Evolutionary conservation across 2,113 vertebrate genomes (phyloP), one percentile per base, ranked within the genome.

Genomic region (Deroptyus accipitrinus): DNA sequence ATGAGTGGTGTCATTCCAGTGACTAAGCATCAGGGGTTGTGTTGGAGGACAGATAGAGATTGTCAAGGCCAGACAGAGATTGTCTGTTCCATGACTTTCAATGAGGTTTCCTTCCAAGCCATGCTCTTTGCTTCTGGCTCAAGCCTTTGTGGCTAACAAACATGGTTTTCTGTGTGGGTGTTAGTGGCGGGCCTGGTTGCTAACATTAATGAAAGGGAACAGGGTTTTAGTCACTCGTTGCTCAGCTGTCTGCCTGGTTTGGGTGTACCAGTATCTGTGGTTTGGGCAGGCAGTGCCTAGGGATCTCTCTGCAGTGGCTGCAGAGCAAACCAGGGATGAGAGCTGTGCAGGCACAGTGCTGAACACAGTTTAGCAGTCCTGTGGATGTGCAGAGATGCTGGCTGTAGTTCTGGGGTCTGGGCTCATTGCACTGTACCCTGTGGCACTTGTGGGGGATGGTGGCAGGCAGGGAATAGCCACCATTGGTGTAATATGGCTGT

Each of bases 401-500:
- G 27, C 17, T 11, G 17, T 20, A 35, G 39, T 39, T 44, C 22
- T 10, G n/a, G 25, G 22, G n/a, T 54, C 70, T 68, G 37, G 39
- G 39, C 11, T 4, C 6, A 3, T 4, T 30, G 69, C 14, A 3
- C 22, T 49, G 76, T 22, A 13, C 7, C 30, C 42, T 4, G 18
- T 44, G 30, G 42, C 17, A 14, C 41, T 31, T 30, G 6, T 18
- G 31, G 41, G 22, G 25, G 20, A 27, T 1, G 23, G 42, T 14
- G 55, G 27, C 39, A 22, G 25, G 35, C 22, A n/a, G 37, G 39
- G 51, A 62, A 28, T 11, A 41, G 35, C 25, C 33, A 3, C 8
- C 0, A 0, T 6, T 0, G 1, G 20, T 10, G 24, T 3, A 17
- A 30, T 15, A 28, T 0, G 17, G 49, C 5, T 49, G 52, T 63